Base-by-base conservation (phyloP, 1,140 invertebrate genomes). In the Neocloeon triangulifer region DNA sequence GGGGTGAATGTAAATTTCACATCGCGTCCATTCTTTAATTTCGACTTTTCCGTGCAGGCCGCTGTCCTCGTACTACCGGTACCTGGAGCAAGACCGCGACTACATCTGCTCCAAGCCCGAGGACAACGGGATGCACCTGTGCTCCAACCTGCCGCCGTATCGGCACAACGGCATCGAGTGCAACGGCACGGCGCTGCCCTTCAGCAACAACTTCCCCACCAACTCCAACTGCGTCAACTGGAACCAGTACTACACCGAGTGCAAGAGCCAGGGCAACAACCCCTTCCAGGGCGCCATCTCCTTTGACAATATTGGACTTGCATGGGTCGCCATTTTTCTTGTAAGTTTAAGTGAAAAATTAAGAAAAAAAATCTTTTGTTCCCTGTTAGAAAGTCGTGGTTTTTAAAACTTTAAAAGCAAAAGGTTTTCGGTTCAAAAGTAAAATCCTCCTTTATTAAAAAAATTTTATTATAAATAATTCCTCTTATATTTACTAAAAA, bases 291-390 rank as follows among this genome's bases (percentile, higher is more conserved):
- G 92, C 25, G 94, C 94, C 15, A 96, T 99, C 45, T 95, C 89
- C 10, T 99, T 99, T 57, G 95, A 99, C 57, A 98, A 98, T 55
- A 98, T 98, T 42, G 94, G 92, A 27, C 69, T 97, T 39, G 95
- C 95, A 20, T 99, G 95, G 95, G 92, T 98, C 32, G 92, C 94
- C 36, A 99, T 99, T 55, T 99, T 99, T 62, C 68, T 99, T 57
- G 94, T 97, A 61, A 81, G 68, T 66, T 23, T 18, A n/a, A n/a
- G n/a, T n/a, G n/a, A n/a, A n/a, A n/a, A n/a, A n/a, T n/a, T n/a
- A n/a, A n/a, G n/a, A n/a, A n/a, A n/a, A n/a, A n/a, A n/a, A n/a
- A n/a, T n/a, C n/a, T n/a, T n/a, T n/a, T n/a, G n/a, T n/a, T n/a
- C n/a, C n/a, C n/a, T n/a, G n/a, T n/a, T n/a, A 23, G 8, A 23